Evolutionary conservation across 2,888 invertebrate species (phyloP).

Genomic region (Aphidoletes aphidimyza): DNA sequence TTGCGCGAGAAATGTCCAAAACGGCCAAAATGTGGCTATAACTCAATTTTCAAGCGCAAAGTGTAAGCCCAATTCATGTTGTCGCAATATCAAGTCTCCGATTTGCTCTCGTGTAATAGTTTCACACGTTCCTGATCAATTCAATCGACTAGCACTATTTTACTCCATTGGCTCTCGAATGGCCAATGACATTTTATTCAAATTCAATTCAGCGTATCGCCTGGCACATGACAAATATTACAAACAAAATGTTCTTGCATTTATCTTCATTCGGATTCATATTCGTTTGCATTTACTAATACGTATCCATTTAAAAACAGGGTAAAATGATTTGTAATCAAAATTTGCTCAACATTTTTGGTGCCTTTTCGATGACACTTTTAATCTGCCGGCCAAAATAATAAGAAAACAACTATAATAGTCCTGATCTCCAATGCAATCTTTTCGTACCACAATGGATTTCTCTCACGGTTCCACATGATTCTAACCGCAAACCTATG

Average conservation of each 20-base stretch:
- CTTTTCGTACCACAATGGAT: constrained; percentile 1
- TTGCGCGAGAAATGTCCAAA: no score
- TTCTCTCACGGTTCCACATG: background rate
- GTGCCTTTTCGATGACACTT: background rate
- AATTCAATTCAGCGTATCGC: background rate
- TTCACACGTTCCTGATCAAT: background rate
- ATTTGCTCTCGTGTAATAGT: background rate
- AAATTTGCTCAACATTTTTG: background rate
- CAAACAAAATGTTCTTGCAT: background rate
- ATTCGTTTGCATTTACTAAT: background rate
- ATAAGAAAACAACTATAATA: no score
- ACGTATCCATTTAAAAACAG: background rate
- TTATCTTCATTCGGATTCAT: background rate
- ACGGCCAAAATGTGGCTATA: no score
- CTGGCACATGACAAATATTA: no score
- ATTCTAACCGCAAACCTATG: no score
- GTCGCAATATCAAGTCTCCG: no score
- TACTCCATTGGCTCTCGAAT: no score
- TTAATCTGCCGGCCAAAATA: no score
- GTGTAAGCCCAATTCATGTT: no score
- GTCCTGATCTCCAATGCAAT: background rate
- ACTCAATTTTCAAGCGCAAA: no score
- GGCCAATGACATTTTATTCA: background rate
- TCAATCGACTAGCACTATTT: no score
- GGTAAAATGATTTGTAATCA: background rate